Evolutionary conservation across 2,113 vertebrate species (phyloP), one percentile per base, ranked within the genome.

Genomic region (Fulica atra): DNA sequence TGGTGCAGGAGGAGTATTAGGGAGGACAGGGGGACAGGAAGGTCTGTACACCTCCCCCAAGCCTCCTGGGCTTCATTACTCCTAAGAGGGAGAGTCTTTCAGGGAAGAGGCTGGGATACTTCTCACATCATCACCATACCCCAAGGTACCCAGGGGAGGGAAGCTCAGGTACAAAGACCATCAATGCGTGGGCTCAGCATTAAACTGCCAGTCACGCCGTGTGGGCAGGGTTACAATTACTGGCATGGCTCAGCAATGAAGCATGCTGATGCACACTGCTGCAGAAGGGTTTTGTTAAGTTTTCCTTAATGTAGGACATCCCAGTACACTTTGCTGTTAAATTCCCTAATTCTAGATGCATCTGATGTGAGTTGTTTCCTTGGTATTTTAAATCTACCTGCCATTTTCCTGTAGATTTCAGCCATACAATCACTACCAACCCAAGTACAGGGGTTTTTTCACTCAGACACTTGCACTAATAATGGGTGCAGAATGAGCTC

Each of bases 1-100:
- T 10, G 40, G 13, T 12, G 46, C 28, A 40, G 50, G 29, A 33
- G 51, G 17, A 8, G 24, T 23, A 1, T 5, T 4, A 21, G 33
- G n/a, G n/a, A 20, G 51, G 46, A 3, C 0, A 1, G 16, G 2
- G 20, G 2, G 5, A 14, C 44, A 19, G 31, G 56, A 60, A 42
- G 18, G 33, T 64, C 51, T 11, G 24, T 15, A 6, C 6, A 6
- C 14, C 57, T 46, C 46, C 59, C 59, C 14, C 5, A 2, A 1
- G 9, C n/a, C 46, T 38, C 64, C n/a, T 15, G 8, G 1, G 13
- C 40, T n/a, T 33, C 8, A 60, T 29, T 28, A 25, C 14, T 69
- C 74, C 81, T 7, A 5, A 10, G 42, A 76, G 38, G 9, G 23
- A 59, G 24, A 83, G 16, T 2, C 16, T 64, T 50, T 25, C 46